These are phyloP conservation scores for Urocynchramus pylzowi DNA, from an alignment of 2,113 vertebrate species.

Conservation along the genomic window DNA sequence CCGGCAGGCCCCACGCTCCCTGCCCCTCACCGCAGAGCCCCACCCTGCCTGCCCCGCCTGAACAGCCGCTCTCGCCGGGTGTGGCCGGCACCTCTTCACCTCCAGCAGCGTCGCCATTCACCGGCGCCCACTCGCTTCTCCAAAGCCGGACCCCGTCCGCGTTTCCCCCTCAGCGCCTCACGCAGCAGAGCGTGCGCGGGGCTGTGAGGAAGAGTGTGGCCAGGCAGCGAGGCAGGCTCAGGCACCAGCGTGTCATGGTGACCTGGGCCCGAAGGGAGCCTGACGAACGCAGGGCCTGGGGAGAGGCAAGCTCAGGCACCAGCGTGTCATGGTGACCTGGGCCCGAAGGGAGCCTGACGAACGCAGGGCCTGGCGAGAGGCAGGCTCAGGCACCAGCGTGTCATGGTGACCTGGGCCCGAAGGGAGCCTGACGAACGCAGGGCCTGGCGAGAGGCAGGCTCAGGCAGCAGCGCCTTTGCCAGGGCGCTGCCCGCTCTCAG, in stretches of 20 bases:
- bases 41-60: neutral
- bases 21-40: fast-evolving
- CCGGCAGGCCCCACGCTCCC: fast-evolving
- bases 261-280: fast-evolving
- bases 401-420: fast-evolving
- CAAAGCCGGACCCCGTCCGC: fast-evolving
- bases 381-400: fast-evolving
- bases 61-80: fast-evolving
- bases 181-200: fast-evolving
- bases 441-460: neutral
- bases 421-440: fast-evolving
- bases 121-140: fast-evolving
- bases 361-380: fast-evolving
- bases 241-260: fast-evolving
- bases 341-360: no score
- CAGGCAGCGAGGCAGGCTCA: neutral
- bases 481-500: neutral
- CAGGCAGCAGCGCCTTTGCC: neutral
- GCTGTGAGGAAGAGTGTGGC: no score
- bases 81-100: fast-evolving
- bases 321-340: fast-evolving
- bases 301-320: neutral
- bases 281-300: fast-evolving
- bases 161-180: neutral
- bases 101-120: fast-evolving